A percentile compares a stretch with the other conserved stretches of the same genome.
phyloP scores from a whole-genome alignment of 2,888 invertebrate genomes.

The Nycteola revayana region DNA sequence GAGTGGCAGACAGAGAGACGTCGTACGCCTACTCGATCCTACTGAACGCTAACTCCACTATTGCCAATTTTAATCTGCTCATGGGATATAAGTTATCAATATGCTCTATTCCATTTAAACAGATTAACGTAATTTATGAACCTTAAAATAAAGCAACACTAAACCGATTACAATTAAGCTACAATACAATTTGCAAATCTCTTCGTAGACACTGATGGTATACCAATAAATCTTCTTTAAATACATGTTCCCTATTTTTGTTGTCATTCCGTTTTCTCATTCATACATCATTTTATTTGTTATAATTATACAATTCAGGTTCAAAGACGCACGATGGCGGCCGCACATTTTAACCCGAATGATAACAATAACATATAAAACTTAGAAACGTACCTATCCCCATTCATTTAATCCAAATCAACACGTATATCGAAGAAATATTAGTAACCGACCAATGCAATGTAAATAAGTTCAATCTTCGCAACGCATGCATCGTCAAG shows the following conservation, averaged over 20 bases:
- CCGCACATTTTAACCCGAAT: constrained; percentile 53
- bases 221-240: too few relatives aligned
- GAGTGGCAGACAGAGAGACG: constrained; percentile 58
- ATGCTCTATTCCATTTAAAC: too few relatives aligned
- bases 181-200: too few relatives aligned
- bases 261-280: too few relatives aligned
- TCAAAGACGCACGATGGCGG: constrained; percentile 72
- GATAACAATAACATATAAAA: constrained; percentile 47
- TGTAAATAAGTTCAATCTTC: not conserved
- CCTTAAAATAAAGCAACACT: too few relatives aligned
- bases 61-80: constrained; percentile 23
- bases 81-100: constrained; percentile 16
- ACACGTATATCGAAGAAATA: not conserved
- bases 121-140: too few relatives aligned
- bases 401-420: not conserved
- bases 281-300: constrained; percentile 16
- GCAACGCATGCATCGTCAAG: constrained; percentile 22
- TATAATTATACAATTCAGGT: constrained; percentile 41
- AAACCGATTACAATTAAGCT: too few relatives aligned
- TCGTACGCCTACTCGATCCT: constrained; percentile 49
- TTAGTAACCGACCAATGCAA: not conserved
- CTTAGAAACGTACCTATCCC: not conserved
- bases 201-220: too few relatives aligned
- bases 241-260: too few relatives aligned
- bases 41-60: constrained; percentile 26